These are phyloP conservation scores for Lycocorax pyrrhopterus DNA, from an alignment of 2,113 vertebrate species.

Conservation along the genomic window DNA sequence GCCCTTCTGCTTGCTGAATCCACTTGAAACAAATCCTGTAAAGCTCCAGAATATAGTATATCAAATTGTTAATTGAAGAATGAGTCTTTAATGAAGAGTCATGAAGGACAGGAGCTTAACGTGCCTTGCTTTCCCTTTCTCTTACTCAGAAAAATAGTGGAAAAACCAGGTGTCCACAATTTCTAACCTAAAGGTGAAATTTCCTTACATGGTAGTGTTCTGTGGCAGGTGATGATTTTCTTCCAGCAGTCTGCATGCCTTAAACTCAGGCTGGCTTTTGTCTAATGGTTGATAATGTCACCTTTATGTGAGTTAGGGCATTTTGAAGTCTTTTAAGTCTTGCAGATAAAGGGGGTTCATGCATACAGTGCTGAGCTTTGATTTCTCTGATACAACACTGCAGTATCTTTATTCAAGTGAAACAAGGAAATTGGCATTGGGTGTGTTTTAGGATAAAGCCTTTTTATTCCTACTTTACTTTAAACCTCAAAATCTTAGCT, in stretches of 20 bases:
- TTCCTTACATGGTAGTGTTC: neutral
- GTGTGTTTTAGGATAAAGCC: neutral
- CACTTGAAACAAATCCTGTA: neutral
- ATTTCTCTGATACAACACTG: neutral
- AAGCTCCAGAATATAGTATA: neutral
- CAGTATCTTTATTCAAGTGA: neutral
- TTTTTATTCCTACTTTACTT: neutral
- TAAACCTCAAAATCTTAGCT: neutral
- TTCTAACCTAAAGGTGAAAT: neutral
- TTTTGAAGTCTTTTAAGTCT: neutral
- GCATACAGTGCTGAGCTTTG: neutral
- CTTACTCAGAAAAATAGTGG: neutral
- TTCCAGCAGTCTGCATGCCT: neutral
- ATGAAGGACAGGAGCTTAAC: neutral
- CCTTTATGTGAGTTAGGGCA: accelerated
- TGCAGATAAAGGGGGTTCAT: neutral
- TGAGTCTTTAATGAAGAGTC: neutral
- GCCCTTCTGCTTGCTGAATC: neutral
- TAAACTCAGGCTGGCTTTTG: neutral
- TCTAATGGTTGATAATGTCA: neutral
- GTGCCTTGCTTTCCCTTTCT: neutral
- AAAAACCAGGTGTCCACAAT: neutral
- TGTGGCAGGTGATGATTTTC: neutral
- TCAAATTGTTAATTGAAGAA: neutral
- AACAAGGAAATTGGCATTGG: neutral